phyloP scores from a whole-genome alignment of 2,888 invertebrate species.

The Calliphora vomitoria region DNA sequence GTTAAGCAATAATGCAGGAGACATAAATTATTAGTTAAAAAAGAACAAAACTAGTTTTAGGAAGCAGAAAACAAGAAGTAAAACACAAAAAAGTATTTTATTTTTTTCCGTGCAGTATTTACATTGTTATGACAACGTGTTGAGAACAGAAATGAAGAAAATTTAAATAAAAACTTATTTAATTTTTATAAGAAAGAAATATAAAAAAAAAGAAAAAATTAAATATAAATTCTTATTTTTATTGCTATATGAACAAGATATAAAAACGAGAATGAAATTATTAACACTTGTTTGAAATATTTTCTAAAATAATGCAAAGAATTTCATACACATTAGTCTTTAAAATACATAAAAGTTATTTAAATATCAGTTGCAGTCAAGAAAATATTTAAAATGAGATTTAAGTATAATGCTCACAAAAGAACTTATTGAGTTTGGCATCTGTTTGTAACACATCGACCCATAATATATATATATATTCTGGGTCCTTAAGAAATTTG shows the following conservation, averaged over 20 bases:
- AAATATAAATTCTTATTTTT: neutral
- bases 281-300: neutral
- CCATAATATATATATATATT: too few species aligned
- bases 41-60: neutral
- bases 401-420: too few species aligned
- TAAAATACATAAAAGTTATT: too few species aligned
- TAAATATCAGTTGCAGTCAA: too few species aligned
- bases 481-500: too few species aligned
- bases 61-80: neutral
- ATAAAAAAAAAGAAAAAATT: neutral
- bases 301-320: neutral
- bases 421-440: too few species aligned
- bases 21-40: neutral
- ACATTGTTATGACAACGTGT: conserved; percentile 19
- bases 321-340: neutral
- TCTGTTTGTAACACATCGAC: too few species aligned
- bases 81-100: neutral
- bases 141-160: conserved; percentile 1
- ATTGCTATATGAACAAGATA: neutral
- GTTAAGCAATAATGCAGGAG: too few species aligned
- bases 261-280: neutral
- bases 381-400: too few species aligned
- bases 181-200: conserved; percentile 1
- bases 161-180: neutral
- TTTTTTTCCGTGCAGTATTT: conserved; percentile 1